Conservation (phyloP, 2,797 vertebrate genomes). For the Telmatherina bonti region DNA sequence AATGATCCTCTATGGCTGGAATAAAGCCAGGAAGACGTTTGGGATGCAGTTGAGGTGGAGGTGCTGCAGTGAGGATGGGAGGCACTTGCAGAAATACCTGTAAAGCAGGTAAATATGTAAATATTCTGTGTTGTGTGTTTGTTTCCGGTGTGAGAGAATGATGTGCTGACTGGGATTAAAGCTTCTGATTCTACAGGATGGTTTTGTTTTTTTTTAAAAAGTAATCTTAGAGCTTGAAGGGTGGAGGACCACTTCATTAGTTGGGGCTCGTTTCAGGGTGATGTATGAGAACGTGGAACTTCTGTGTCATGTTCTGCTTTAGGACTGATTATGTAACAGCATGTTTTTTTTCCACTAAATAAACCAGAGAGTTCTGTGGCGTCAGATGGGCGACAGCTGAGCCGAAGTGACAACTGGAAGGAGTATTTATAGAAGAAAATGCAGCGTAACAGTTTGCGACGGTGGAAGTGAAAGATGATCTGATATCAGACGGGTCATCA, state of each 20-base stretch:
- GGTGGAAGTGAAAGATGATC: slow-evolving; percentile 60
- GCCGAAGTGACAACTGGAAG: slow-evolving; percentile 14
- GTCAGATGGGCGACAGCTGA: slow-evolving; percentile 17
- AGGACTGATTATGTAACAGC: slow-evolving; percentile 15
- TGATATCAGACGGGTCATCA: slow-evolving; percentile 66
- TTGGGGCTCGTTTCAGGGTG: slow-evolving; percentile 15
- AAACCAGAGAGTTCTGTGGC: slow-evolving; percentile 13
- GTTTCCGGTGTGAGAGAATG: too few species aligned
- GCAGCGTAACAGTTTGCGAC: slow-evolving; percentile 29
- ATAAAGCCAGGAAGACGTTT: too few species aligned
- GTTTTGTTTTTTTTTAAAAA: too few species aligned
- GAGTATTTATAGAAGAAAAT: slow-evolving; percentile 40
- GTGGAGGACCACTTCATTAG: slow-evolving; percentile 23
- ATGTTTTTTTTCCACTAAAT: slow-evolving; percentile 24
- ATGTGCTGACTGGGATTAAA: too few species aligned
- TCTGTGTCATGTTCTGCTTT: slow-evolving; percentile 7
- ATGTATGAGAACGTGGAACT: slow-evolving; percentile 2
- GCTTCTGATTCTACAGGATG: too few species aligned
- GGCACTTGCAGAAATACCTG: too few species aligned
- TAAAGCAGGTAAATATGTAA: too few species aligned
- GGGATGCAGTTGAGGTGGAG: too few species aligned
- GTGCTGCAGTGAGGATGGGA: too few species aligned
- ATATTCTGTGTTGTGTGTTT: too few species aligned
- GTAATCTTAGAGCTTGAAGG: neutral
- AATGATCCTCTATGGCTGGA: too few species aligned